Evolutionary conservation across 2,113 vertebrate genomes (phyloP).

Genomic region (Piliocolobus tephrosceles): DNA sequence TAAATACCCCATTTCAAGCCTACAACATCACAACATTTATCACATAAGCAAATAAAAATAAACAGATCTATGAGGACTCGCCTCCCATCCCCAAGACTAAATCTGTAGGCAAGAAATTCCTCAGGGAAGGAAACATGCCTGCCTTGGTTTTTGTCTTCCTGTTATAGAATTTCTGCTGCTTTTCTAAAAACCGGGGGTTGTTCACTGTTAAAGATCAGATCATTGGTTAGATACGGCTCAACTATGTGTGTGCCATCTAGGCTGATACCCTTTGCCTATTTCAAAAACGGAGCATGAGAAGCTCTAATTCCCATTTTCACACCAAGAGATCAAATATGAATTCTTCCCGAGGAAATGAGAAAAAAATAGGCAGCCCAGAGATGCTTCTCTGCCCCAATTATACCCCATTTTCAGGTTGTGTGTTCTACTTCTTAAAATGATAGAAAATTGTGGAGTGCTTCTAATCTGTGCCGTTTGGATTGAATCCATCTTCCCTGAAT

Average conservation of each 20-base stretch:
- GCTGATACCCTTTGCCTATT: conserved; percentile 67
- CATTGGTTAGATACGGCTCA: conserved; percentile 58
- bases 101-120: background rate
- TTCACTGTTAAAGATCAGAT: conserved; percentile 73
- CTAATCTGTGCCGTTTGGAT: conserved; percentile 40
- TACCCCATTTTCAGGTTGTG: conserved; percentile 63
- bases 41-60: background rate
- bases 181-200: conserved; percentile 35
- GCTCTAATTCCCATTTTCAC: conserved; percentile 72
- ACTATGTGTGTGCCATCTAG: conserved; percentile 50
- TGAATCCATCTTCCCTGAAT: conserved; percentile 50
- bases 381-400: conserved; percentile 69
- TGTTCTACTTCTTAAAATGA: conserved; percentile 64
- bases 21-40: background rate
- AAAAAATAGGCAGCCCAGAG: conserved; percentile 71
- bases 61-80: background rate
- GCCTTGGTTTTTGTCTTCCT: conserved; percentile 39
- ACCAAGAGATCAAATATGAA: conserved; percentile 78
- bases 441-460: conserved; percentile 20
- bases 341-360: conserved; percentile 68
- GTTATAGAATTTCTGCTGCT: conserved; percentile 53
- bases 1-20: background rate
- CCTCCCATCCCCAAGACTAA: background rate
- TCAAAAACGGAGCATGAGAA: conserved; percentile 62
- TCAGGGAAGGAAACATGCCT: background rate